Conservation (phyloP, 1,140 invertebrate species). For the Drosophila lini region DNA sequence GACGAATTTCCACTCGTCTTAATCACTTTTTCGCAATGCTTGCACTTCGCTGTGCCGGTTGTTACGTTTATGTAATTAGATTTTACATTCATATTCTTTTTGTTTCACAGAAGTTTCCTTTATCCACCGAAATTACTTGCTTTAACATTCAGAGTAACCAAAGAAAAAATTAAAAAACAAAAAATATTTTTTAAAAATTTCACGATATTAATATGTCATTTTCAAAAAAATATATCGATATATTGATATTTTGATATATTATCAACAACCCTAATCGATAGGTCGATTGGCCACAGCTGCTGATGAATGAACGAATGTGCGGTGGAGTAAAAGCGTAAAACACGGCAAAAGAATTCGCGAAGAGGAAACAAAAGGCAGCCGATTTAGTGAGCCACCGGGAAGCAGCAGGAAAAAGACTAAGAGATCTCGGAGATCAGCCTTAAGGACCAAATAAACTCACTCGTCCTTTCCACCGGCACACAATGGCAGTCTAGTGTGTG, state of each 20-base stretch:
- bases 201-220: too few relatives aligned
- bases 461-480: slow-evolving; percentile 43
- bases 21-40: too few relatives aligned
- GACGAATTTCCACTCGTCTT: too few relatives aligned
- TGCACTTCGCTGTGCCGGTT: too few relatives aligned
- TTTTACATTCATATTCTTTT: too few relatives aligned
- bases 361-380: slow-evolving; percentile 26
- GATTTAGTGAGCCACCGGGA: neutral
- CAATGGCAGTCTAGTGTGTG: slow-evolving; percentile 54
- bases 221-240: too few relatives aligned
- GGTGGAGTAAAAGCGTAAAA: slow-evolving; percentile 67
- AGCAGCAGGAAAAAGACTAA: neutral
- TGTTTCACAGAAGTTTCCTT: too few relatives aligned
- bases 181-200: too few relatives aligned
- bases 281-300: slow-evolving; percentile 44
- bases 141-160: too few relatives aligned
- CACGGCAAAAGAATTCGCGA: slow-evolving; percentile 51
- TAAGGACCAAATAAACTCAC: slow-evolving; percentile 3
- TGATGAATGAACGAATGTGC: slow-evolving; percentile 68
- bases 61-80: too few relatives aligned
- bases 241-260: neutral
- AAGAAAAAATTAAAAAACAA: too few relatives aligned
- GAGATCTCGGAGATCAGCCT: neutral
- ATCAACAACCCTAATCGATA: neutral
- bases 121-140: too few relatives aligned